Percentiles rank a stretch among this genome's conserved stretches.
These are phyloP conservation scores for Grantiella picta DNA, from an alignment of 2,113 vertebrate species.

Conservation along the genomic window DNA sequence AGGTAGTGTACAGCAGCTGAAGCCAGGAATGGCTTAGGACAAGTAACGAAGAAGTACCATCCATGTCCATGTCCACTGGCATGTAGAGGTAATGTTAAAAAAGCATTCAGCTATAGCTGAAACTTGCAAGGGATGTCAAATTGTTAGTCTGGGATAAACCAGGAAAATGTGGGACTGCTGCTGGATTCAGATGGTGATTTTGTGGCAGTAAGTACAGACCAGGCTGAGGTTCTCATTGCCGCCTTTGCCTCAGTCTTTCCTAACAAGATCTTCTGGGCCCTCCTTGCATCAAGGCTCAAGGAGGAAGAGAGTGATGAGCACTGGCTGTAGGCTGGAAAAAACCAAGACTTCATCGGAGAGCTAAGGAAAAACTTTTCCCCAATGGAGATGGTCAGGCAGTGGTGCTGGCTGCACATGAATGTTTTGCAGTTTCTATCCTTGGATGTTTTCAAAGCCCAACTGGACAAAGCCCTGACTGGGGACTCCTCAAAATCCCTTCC, in stretches of 20 bases:
- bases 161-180: not conserved
- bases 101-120: not conserved
- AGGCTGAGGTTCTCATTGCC: not conserved
- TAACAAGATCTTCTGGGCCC: not conserved
- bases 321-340: rapidly evolving
- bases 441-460: not conserved
- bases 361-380: not conserved
- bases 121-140: not conserved
- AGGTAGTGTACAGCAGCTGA: not conserved
- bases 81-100: not conserved
- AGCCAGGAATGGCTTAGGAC: not conserved
- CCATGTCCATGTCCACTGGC: too few species aligned
- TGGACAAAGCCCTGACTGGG: not conserved
- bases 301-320: not conserved
- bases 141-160: not conserved
- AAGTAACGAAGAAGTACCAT: not conserved
- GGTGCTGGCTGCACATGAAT: rapidly evolving
- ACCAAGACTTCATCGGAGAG: not conserved
- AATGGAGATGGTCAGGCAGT: not conserved
- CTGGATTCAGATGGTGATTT: not conserved
- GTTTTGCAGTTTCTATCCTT: not conserved
- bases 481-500: not conserved
- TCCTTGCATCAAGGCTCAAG: not conserved
- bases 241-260: not conserved
- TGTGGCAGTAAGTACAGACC: not conserved